These are phyloP conservation scores for Enteromius viviparus DNA, from an alignment of 2,797 vertebrate species.

Conservation along the genomic window DNA sequence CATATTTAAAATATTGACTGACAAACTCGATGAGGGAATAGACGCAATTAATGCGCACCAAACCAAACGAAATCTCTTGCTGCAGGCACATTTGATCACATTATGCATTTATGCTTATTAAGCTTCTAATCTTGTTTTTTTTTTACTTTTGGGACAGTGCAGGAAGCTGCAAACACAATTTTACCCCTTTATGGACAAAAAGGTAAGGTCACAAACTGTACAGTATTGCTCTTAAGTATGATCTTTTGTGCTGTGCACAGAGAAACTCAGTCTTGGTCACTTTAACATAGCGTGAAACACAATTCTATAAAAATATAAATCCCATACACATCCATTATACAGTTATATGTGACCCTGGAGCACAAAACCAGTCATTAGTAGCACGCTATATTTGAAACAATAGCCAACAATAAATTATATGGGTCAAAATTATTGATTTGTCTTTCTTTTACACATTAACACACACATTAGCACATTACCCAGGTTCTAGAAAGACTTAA, in stretches of 20 bases:
- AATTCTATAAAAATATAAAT: background rate
- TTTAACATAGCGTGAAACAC: background rate
- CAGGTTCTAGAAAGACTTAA: no score
- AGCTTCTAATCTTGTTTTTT: background rate
- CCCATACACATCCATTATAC: no score
- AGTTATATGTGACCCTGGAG: no score
- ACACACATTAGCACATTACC: no score
- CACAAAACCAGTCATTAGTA: no score
- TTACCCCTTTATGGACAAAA: background rate
- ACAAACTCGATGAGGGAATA: conserved; percentile 25
- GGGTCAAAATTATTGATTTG: no score
- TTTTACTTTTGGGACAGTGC: conserved; percentile 2
- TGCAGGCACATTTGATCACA: background rate
- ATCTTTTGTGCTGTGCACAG: background rate
- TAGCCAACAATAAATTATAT: no score
- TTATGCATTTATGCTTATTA: background rate
- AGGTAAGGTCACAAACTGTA: background rate
- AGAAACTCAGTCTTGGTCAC: background rate
- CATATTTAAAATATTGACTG: conserved; percentile 3
- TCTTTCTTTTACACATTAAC: no score
- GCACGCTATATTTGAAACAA: no score
- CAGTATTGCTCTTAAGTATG: no score
- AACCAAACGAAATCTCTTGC: background rate
- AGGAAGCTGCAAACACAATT: conserved; percentile 15
- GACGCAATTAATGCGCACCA: background rate